Percentiles rank a stretch among this genome's conserved stretches.
phyloP scores from a whole-genome alignment of 2,888 invertebrate species.

The Melitaea athalia region DNA sequence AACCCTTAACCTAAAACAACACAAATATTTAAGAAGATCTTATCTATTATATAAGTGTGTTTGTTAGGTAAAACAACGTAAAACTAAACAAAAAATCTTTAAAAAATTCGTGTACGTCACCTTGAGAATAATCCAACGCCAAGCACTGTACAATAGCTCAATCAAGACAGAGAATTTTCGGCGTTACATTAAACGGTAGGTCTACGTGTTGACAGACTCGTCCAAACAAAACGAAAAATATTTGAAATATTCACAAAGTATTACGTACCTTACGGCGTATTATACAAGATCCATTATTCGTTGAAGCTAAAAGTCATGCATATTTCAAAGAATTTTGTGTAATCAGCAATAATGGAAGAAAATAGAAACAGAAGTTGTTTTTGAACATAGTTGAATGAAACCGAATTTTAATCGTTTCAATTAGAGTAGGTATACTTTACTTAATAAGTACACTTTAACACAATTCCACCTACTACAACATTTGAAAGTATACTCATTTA shows the following conservation, averaged over 20 bases:
- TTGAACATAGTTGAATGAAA: neutral
- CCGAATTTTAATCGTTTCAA: neutral
- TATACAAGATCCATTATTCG: neutral
- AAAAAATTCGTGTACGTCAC: slow-evolving; percentile 5
- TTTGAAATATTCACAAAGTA: slow-evolving; percentile 6
- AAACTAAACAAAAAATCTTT: slow-evolving; percentile 6
- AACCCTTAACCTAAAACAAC: no score
- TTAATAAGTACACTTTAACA: no score
- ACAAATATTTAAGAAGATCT: neutral
- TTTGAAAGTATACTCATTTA: no score
- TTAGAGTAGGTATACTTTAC: no score
- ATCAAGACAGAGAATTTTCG: slow-evolving; percentile 23
- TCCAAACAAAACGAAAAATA: slow-evolving; percentile 31
- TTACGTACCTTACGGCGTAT: slow-evolving; percentile 7
- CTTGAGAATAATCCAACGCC: slow-evolving; percentile 17
- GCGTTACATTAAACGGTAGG: slow-evolving; percentile 29
- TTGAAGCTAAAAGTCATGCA: neutral
- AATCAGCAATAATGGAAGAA: slow-evolving; percentile 12
- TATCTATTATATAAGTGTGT: neutral
- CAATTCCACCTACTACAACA: no score
- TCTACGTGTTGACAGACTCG: slow-evolving; percentile 27
- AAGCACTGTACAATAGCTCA: slow-evolving; percentile 21
- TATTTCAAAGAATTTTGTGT: slow-evolving; percentile 17
- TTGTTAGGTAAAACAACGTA: neutral
- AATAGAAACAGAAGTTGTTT: neutral